Evolutionary conservation across 2,113 vertebrate species (phyloP), one percentile per base, ranked within the genome.

Genomic region (Pseudopodoces humilis): DNA sequence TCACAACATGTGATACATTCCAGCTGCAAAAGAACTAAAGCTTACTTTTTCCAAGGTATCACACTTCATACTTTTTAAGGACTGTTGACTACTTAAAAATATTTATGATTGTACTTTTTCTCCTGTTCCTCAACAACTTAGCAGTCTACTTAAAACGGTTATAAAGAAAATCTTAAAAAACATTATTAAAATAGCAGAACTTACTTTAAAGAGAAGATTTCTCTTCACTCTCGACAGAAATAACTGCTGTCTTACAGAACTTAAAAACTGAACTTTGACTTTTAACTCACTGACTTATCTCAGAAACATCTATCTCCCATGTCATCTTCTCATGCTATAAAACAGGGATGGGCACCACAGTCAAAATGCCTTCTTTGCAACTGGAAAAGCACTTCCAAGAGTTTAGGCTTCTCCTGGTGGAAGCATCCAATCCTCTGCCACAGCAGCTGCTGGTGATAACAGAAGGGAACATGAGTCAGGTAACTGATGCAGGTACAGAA

Each of bases 211-310:
- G 19, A 35, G 33, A 63, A 65, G 21, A 63, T 24, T 2, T 20
- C 39, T 50, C 78, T 91, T 90, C 7, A 12, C 5, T 79, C 53
- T 37, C 5, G 1, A 77, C 1, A 71, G 44, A 93, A 70, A 50
- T 56, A 80, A 91, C 5, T 90, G 63, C n/a, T 92, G 60, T 70
- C 79, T 67, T 52, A 9, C 2, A 47, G 76, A 90, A 86, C 33
- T 88, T 78, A 22, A 88, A 92, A 83, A 86, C 69, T 70, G 92
- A 95, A 88, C 53, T 80, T 62, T 69, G 88, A 91, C 85, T 90
- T 90, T 46, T 93, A 92, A 70, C 22, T 93, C 78, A 49, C 76
- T 49, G 39, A 24, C 41, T 93, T 96, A 97, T 97, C 94, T 90
- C 14, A 35, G 52, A 64, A 88, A 83, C 49, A 94, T 96, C 94